phyloP scores from a whole-genome alignment of 1,140 invertebrate species.

The Scylla paramamosain region DNA sequence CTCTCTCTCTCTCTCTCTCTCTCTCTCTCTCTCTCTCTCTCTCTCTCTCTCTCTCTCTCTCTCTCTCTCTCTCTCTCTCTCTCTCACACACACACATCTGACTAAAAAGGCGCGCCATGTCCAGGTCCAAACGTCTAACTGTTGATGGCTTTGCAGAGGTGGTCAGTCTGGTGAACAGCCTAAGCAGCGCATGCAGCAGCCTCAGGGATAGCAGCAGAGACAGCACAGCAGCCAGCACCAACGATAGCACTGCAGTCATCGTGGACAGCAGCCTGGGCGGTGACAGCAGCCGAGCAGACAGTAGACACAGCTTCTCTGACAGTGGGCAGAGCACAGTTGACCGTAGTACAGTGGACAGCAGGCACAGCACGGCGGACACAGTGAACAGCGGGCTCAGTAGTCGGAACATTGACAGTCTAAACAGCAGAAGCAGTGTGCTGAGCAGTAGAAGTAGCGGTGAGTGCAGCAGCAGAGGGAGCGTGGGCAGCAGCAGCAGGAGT shows the following conservation, averaged over 20 bases:
- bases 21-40: too few relatives aligned
- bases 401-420: slow-evolving; percentile 62
- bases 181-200: slow-evolving; percentile 70
- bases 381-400: slow-evolving; percentile 67
- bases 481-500: slow-evolving; percentile 65
- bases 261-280: slow-evolving; percentile 67
- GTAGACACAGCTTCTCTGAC: slow-evolving; percentile 68
- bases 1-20: too few relatives aligned
- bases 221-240: slow-evolving; percentile 72
- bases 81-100: too few relatives aligned
- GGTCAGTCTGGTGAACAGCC: slow-evolving; percentile 68
- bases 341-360: slow-evolving; percentile 62
- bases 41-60: too few relatives aligned
- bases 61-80: too few relatives aligned
- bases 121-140: not conserved
- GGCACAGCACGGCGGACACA: slow-evolving; percentile 66
- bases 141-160: slow-evolving; percentile 43
- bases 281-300: slow-evolving; percentile 59
- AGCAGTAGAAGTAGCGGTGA: slow-evolving; percentile 61
- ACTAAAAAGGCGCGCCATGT: not conserved
- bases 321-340: slow-evolving; percentile 68
- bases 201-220: slow-evolving; percentile 70
- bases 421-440: slow-evolving; percentile 66
- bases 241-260: slow-evolving; percentile 69
- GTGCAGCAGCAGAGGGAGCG: slow-evolving; percentile 66